Evolutionary conservation across 2,797 vertebrate genomes (phyloP).

Genomic region (Meda fulgida): DNA sequence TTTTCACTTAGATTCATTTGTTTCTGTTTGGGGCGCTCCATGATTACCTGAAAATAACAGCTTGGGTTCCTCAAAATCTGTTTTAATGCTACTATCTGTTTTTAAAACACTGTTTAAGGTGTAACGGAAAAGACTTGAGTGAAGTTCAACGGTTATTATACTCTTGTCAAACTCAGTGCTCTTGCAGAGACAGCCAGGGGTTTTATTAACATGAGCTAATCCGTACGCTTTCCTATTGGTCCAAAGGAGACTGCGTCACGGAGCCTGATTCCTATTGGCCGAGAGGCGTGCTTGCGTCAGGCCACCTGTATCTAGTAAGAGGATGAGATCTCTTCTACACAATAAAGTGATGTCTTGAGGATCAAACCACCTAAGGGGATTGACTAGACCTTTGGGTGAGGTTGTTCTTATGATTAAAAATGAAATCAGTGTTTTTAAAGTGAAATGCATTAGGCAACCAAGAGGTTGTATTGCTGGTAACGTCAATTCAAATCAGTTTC

Average conservation of each 20-base stretch:
- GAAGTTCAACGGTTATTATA: neutral
- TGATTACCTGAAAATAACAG: conserved; percentile 44
- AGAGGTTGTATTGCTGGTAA: neutral
- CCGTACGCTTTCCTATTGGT: conserved; percentile 70
- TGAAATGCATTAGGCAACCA: neutral
- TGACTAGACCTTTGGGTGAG: conserved; percentile 4
- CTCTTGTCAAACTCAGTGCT: conserved; percentile 24
- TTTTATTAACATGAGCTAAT: conserved; percentile 74
- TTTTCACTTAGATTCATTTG: conserved; percentile 59
- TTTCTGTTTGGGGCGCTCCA: conserved; percentile 72
- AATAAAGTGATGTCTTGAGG: conserved; percentile 29
- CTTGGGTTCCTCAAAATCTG: neutral
- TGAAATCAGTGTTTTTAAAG: neutral
- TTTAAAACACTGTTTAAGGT: neutral
- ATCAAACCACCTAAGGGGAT: conserved; percentile 7
- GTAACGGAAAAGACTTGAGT: neutral
- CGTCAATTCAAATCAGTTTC: conserved; percentile 22
- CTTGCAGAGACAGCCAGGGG: neutral
- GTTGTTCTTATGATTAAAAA: neutral
- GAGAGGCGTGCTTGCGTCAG: conserved; percentile 16
- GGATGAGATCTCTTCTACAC: conserved; percentile 45
- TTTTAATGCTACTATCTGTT: neutral
- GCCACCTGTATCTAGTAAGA: conserved; percentile 41
- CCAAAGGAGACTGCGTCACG: neutral
- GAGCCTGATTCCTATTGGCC: conserved; percentile 69